Conservation (phyloP, 2,797 vertebrate species). For the Semotilus atromaculatus region DNA sequence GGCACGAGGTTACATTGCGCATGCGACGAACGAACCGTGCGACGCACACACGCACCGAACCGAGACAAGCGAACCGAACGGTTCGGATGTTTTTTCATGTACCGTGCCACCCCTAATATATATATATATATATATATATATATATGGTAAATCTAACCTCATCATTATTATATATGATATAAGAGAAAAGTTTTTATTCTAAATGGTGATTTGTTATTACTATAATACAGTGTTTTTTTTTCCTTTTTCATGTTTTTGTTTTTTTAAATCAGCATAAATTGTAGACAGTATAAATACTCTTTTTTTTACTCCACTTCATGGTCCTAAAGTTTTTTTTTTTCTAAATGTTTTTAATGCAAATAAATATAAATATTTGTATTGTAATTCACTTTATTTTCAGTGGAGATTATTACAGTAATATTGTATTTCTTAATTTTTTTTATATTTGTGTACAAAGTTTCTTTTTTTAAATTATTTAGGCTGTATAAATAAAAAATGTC, state of each 20-base stretch:
- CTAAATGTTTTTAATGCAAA: no score
- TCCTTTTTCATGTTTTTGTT: background rate
- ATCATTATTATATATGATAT: no score
- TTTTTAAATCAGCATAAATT: background rate
- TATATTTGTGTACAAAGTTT: background rate
- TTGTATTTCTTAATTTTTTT: background rate
- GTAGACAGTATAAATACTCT: background rate
- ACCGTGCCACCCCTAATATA: no score
- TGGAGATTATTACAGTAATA: background rate
- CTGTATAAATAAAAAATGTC: background rate
- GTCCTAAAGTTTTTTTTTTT: no score
- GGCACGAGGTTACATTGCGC: no score
- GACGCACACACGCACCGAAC: no score
- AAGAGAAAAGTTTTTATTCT: background rate
- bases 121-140: no score
- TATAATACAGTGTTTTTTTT: background rate
- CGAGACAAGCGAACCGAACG: no score
- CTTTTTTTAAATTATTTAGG: background rate
- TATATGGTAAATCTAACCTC: no score
- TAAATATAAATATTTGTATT: background rate
- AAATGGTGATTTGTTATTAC: background rate
- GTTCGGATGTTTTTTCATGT: no score
- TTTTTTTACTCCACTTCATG: no score
- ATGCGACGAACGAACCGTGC: no score
- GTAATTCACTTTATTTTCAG: background rate